These are phyloP conservation scores for Artibeus lituratus DNA, from an alignment of 2,797 vertebrate genomes.

Conservation along the genomic window DNA sequence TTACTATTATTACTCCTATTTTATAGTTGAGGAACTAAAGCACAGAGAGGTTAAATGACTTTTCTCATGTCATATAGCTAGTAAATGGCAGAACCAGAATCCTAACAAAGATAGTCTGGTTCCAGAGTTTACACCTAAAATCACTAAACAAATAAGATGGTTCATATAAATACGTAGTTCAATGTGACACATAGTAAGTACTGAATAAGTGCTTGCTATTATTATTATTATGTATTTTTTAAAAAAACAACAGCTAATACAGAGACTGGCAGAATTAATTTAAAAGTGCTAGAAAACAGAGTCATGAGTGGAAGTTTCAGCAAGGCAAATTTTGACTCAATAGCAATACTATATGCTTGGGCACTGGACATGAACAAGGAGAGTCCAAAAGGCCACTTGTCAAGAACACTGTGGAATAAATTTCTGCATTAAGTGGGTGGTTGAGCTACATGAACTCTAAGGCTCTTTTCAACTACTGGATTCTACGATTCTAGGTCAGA, in stretches of 20 bases:
- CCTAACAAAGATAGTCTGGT: background rate
- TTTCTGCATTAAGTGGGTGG: background rate
- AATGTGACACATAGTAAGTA: background rate
- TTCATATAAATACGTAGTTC: background rate
- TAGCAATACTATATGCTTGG: background rate
- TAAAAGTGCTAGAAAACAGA: background rate
- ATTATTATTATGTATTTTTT: background rate
- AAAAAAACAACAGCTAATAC: background rate
- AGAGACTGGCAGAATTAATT: background rate
- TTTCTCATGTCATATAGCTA: background rate
- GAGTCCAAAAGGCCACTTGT: background rate
- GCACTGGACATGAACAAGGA: background rate
- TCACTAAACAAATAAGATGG: background rate
- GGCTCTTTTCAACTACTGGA: background rate
- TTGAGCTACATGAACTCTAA: background rate
- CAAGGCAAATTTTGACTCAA: background rate
- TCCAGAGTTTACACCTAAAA: background rate
- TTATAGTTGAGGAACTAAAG: conserved; percentile 1
- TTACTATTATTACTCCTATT: background rate
- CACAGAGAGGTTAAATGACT: background rate
- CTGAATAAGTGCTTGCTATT: background rate
- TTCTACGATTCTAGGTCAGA: background rate
- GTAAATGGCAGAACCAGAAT: background rate
- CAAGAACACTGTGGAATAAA: background rate
- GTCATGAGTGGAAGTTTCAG: background rate